Conservation (phyloP, 1,140 invertebrate genomes). For the Teleogryllus occipitalis region DNA sequence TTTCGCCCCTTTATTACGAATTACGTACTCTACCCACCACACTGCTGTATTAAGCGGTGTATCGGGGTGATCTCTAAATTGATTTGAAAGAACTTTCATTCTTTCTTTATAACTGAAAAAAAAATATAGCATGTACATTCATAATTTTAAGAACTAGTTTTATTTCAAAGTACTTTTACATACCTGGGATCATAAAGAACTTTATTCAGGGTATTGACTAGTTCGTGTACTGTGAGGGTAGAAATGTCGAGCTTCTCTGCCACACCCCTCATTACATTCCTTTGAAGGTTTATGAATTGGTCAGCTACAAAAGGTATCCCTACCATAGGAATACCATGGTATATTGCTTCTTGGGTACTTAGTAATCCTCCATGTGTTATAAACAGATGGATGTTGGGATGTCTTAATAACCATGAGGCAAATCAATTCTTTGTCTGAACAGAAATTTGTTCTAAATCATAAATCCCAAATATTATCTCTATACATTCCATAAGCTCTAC, state of each 20-base stretch:
- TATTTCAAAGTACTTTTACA: not conserved
- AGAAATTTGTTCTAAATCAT: no score
- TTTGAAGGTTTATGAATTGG: constrained; percentile 31
- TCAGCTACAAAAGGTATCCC: constrained; percentile 12
- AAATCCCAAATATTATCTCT: no score
- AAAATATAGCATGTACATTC: not conserved
- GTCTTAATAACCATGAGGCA: not conserved
- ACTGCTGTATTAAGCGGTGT: constrained; percentile 43
- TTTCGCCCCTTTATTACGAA: constrained; percentile 45
- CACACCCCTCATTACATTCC: not conserved
- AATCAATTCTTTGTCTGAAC: no score
- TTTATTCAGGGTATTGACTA: not conserved
- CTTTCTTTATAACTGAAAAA: not conserved
- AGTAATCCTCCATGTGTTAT: constrained; percentile 11
- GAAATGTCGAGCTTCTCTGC: not conserved
- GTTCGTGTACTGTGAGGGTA: not conserved
- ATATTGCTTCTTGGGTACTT: constrained; percentile 15
- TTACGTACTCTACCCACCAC: constrained; percentile 55
- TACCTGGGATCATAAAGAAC: not conserved
- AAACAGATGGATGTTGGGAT: constrained; percentile 18
- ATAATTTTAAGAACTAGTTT: not conserved
- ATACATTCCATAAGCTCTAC: no score
- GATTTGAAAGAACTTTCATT: not conserved
- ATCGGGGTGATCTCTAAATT: not conserved
- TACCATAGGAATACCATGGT: constrained; percentile 15